Evolutionary conservation across 2,113 vertebrate genomes (phyloP), one percentile per base, ranked within the genome.

Genomic region (Henicopernis longicauda): DNA sequence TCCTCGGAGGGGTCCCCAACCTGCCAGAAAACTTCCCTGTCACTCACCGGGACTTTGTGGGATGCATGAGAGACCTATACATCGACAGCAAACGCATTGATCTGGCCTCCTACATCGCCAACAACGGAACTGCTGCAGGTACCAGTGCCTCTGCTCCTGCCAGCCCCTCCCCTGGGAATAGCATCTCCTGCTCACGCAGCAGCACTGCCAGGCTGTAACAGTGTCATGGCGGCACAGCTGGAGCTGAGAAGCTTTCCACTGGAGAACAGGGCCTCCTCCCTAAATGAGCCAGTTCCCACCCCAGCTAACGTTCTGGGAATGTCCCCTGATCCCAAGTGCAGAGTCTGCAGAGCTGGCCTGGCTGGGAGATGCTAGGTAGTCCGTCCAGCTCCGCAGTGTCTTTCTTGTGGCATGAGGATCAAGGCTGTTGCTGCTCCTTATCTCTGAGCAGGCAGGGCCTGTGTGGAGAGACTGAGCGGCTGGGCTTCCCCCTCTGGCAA

Each of bases 1-100:
- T 99, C 95, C 98, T 99, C 27, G 99, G 99, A 19, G 99, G 99
- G 62, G 99, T 99, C 66, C 99, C 99, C 89, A 99, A 99, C 80
- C 98, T 99, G 62, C 99, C 99, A 0, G 99, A 99, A 97, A 99
- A 99, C 98, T 99, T 99, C 93, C 99, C 99, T 0, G 98, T 99
- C 87, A 97, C 98, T 77, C 98, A 99, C 93, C 98, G 99, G 72
- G 99, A 99, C 96, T 99, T 99, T 93, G 98, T 99, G 16, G 99
- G 99, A 83, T 99, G 99, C 80, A 99, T 99, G 99, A 98, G 99
- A 96, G 99, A 99, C 87, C 98, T 99, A 11, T 99, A 99, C 96
- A 99, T 99, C 2, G 99, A 99, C 93, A 99, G 97, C 98, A 99
- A 98, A 66, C 98, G 97, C 9, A 95, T 99, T 45, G 99, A 99